Percentiles rank a stretch among this genome's conserved stretches.
Evolutionary conservation across 2,113 vertebrate species (phyloP).

Genomic region (Sylvietta virens): DNA sequence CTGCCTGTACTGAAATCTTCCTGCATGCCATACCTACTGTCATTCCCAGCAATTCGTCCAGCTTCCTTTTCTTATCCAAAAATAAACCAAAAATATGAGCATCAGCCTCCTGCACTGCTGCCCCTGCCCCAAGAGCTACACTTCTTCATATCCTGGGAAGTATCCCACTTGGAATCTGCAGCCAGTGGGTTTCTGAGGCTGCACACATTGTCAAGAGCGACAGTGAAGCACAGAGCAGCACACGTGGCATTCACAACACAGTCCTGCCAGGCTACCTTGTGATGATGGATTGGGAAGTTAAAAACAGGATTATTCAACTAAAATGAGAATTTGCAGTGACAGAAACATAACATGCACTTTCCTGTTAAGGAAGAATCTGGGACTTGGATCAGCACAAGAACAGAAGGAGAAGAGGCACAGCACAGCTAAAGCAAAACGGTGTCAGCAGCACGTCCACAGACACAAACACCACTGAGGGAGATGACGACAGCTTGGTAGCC

Average conservation of each 20-base stretch:
- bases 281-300: background rate
- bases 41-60: background rate
- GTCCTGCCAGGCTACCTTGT: background rate
- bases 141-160: background rate
- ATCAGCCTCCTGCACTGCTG: background rate
- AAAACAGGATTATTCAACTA: slow-evolving; percentile 24
- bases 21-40: background rate
- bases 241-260: background rate
- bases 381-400: slow-evolving; percentile 28
- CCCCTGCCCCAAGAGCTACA: background rate
- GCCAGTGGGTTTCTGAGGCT: background rate
- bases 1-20: background rate
- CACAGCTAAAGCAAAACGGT: slow-evolving; percentile 54
- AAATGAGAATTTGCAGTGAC: slow-evolving; percentile 19
- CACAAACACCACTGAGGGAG: slow-evolving; percentile 31
- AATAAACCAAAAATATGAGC: background rate
- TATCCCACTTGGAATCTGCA: background rate
- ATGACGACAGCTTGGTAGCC: slow-evolving; percentile 62
- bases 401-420: slow-evolving; percentile 63
- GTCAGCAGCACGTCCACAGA: slow-evolving; percentile 55
- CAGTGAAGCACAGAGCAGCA: background rate
- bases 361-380: slow-evolving; percentile 34
- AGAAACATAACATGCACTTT: background rate
- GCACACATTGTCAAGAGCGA: background rate
- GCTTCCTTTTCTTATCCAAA: background rate